Conservation (phyloP, 2,113 vertebrate genomes). For the Epinephelus moara region DNA sequence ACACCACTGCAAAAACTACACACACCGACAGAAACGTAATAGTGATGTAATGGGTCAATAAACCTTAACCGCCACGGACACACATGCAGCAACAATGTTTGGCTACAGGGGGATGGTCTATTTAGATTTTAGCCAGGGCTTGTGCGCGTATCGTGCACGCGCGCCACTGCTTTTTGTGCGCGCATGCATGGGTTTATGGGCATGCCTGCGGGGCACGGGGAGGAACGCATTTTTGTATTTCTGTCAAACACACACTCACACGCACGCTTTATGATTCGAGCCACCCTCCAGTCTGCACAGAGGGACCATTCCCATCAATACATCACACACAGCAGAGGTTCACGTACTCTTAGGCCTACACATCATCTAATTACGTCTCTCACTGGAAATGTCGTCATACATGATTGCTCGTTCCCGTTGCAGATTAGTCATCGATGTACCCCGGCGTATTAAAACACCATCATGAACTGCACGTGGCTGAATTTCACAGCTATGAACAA, state of each 20-base stretch:
- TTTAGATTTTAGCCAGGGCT: slow-evolving; percentile 9
- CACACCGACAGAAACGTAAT: slow-evolving; percentile 23
- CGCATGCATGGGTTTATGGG: slow-evolving; percentile 3
- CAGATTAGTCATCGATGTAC: slow-evolving; percentile 45
- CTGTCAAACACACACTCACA: slow-evolving; percentile 39
- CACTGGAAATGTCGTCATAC: slow-evolving; percentile 61
- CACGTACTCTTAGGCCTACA: not conserved
- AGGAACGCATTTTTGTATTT: slow-evolving; percentile 35
- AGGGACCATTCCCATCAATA: slow-evolving; percentile 11
- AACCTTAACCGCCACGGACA: slow-evolving; percentile 13
- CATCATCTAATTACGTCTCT: slow-evolving; percentile 63
- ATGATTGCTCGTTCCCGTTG: slow-evolving; percentile 35
- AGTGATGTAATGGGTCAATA: slow-evolving; percentile 41
- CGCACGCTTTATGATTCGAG: slow-evolving; percentile 40
- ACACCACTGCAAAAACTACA: not conserved
- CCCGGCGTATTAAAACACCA: slow-evolving; percentile 46
- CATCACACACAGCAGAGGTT: not conserved
- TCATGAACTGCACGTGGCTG: not conserved
- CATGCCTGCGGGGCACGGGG: slow-evolving; percentile 13
- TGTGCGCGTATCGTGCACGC: not conserved
- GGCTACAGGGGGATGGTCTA: not conserved
- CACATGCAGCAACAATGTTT: not conserved
- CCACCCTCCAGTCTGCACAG: slow-evolving; percentile 13
- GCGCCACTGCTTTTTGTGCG: not conserved
- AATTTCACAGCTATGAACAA: not conserved